Conservation (phyloP, 2,113 vertebrate species). For the Noturus placidus region DNA sequence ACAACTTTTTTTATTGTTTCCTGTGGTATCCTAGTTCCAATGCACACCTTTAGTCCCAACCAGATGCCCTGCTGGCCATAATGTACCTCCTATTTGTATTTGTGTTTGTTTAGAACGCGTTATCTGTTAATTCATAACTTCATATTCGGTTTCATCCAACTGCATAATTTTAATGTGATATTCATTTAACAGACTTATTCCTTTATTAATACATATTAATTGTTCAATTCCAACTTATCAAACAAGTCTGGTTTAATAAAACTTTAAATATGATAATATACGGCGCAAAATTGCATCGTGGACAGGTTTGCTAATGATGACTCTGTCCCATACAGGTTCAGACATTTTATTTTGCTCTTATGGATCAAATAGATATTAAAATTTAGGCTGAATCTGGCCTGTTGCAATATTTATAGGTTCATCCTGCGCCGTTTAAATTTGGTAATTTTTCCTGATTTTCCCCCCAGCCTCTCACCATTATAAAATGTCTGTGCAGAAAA, state of each 20-base stretch:
- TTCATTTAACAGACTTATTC: too few species aligned
- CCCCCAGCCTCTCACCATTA: neutral
- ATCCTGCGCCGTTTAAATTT: neutral
- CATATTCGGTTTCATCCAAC: too few species aligned
- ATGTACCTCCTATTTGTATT: too few species aligned
- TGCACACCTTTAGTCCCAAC: neutral
- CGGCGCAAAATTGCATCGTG: neutral
- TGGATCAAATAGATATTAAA: neutral
- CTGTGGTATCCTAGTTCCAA: neutral
- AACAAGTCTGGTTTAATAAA: too few species aligned
- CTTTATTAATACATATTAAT: too few species aligned
- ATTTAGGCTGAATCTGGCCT: neutral
- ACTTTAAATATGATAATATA: neutral
- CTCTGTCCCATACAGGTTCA: neutral
- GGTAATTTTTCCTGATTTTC: neutral
- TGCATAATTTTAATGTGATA: too few species aligned
- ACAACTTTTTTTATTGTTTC: neutral
- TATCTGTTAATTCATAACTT: too few species aligned
- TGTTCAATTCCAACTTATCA: too few species aligned
- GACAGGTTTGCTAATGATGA: neutral
- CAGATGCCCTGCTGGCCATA: neutral
- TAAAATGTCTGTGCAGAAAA: neutral
- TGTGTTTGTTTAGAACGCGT: too few species aligned
- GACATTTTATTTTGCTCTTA: conserved; percentile 2
- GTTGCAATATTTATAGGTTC: conserved; percentile 13